These are phyloP conservation scores for Sorex fumeus DNA, from an alignment of 2,113 vertebrate genomes.

Conservation along the genomic window DNA sequence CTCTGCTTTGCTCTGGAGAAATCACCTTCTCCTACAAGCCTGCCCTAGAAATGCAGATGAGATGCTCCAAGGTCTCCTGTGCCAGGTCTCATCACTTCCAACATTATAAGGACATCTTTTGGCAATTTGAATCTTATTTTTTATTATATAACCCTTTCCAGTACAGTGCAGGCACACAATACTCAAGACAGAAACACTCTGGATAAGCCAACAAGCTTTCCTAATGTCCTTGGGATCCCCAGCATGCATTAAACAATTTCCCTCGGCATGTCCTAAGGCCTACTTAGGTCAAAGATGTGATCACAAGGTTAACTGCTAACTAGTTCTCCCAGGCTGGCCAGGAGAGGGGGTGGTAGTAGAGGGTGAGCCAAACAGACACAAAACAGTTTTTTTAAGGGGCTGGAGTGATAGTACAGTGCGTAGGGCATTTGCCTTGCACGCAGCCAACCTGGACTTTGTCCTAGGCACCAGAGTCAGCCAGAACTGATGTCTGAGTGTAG, in stretches of 20 bases:
- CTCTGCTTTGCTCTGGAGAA: neutral
- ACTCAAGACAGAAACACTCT: slow-evolving; percentile 25
- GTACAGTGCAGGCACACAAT: slow-evolving; percentile 2
- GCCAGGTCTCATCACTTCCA: neutral
- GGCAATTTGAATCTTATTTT: slow-evolving; percentile 44
- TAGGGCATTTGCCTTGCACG: neutral
- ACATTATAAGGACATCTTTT: slow-evolving; percentile 34
- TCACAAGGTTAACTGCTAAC: slow-evolving; percentile 1
- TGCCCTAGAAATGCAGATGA: slow-evolving; percentile 27
- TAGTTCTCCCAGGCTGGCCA: slow-evolving; percentile 35
- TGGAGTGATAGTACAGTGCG: neutral
- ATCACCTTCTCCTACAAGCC: slow-evolving; percentile 19
- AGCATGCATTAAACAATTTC: slow-evolving; percentile 56
- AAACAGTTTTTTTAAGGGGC: neutral
- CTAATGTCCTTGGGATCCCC: neutral
- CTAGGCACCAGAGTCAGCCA: too few species aligned
- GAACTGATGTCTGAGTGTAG: too few species aligned
- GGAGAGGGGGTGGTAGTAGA: neutral
- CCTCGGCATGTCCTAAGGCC: slow-evolving; percentile 34
- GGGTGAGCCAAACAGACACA: neutral
- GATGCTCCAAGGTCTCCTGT: neutral
- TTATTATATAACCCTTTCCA: neutral
- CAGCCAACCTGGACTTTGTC: too few species aligned
- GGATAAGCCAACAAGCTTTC: neutral
- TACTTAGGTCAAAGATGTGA: slow-evolving; percentile 49